phyloP scores from a whole-genome alignment of 1,140 invertebrate genomes.

The Triops cancriformis region DNA sequence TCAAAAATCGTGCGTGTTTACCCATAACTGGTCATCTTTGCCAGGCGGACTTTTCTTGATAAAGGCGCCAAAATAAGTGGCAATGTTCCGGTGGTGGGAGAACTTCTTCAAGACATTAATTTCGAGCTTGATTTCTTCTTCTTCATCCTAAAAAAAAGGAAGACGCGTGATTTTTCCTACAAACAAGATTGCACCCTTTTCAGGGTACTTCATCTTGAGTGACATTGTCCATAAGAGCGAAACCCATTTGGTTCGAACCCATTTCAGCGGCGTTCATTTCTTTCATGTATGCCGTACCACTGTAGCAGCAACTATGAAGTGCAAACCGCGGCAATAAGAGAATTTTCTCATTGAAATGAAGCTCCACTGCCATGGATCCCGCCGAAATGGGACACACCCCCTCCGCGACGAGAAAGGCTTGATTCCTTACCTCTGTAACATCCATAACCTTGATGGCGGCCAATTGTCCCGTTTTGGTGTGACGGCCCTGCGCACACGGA shows the following conservation, averaged over 20 bases:
- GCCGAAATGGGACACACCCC: too few relatives aligned
- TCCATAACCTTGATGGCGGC: conserved; percentile 99
- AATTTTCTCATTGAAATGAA: too few relatives aligned
- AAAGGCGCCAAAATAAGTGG: conserved; percentile 99
- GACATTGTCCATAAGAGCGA: not conserved
- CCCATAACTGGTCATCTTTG: conserved; percentile 98
- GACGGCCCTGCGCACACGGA: conserved; percentile 68
- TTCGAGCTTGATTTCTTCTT: conserved; percentile 99
- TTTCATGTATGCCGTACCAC: too few relatives aligned
- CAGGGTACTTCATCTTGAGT: not conserved
- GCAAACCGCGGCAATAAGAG: too few relatives aligned
- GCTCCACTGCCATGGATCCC: too few relatives aligned
- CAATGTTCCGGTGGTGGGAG: conserved; percentile 98
- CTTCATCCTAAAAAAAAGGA: conserved; percentile 70
- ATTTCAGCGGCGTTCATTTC: too few relatives aligned
- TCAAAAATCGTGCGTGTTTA: conserved; percentile 34
- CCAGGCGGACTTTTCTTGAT: conserved; percentile 98
- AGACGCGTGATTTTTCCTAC: not conserved
- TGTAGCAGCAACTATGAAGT: too few relatives aligned
- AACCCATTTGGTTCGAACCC: too few relatives aligned
- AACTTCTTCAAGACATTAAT: conserved; percentile 98
- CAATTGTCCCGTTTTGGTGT: conserved; percentile 97
- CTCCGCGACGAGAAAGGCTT: conserved; percentile 28
- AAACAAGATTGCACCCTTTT: not conserved
- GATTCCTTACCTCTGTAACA: conserved; percentile 73